Evolutionary conservation across 2,113 vertebrate species (phyloP), one percentile per base, ranked within the genome.

Genomic region (Brachyhypopomus gauderio): DNA sequence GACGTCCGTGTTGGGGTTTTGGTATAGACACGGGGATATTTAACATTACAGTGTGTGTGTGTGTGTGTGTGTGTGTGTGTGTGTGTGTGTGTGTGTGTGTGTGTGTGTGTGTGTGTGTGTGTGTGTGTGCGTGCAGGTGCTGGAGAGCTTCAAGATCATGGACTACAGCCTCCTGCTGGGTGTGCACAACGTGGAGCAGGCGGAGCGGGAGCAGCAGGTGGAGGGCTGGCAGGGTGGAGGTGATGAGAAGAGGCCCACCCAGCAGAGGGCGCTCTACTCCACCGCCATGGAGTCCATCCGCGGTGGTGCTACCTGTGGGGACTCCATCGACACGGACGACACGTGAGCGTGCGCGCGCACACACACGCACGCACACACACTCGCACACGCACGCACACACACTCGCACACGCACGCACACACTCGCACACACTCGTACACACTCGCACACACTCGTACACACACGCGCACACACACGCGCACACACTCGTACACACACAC

Each of bases 71-170:
- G 1, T 64, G 96, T 74, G 58, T 52, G 22, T 73, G 6, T 5
- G 11, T 64, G 22, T 23, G 67, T 0, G 45, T 48, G 45, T 11
- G 5, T 48, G 45, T 48, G 60, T 12, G 6, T 9, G 0, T 34
- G 25, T 23, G 76, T 17, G 41, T 36, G 25, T 58, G 20, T 41
- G 14, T 75, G 17, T 52, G 52, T 71, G n/a, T 64, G 30, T 20
- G 19, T 64, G 9, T 22, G 77, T 85, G 82, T 34, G 27, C 9
- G 0, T 59, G 19, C 84, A 99, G 98, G 98, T 99, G 67, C 90
- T 99, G 83, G 97, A 99, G 91, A 99, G 98, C 85, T 99, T 99
- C 90, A 99, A 99, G 92, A 99, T 99, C 86, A 99, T 99, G 97
- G 98, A 99, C 92, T 99, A 99, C 92, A 99, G 98, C 90, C 92